Evolutionary conservation across 2,113 vertebrate species (phyloP).

Genomic region (Pseudorhombus dupliciocellatus): DNA sequence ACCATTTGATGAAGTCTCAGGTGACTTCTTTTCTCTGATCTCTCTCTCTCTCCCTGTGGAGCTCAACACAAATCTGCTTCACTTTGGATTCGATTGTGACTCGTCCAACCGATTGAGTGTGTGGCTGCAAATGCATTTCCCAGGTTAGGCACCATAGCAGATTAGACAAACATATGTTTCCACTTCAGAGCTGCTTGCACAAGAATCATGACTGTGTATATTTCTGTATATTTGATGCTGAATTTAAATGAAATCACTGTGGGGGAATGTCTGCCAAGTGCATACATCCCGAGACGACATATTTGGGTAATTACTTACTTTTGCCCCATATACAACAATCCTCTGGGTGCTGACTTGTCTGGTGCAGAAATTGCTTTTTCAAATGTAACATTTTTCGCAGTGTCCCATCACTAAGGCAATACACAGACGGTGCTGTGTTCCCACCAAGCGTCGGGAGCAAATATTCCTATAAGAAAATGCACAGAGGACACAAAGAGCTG

Average conservation of each 20-base stretch:
- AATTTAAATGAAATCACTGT: constrained; percentile 27
- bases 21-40: not conserved
- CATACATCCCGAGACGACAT: constrained; percentile 30
- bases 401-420: constrained; percentile 55
- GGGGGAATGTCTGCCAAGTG: not conserved
- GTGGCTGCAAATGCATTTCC: not conserved
- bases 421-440: constrained; percentile 54
- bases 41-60: not conserved
- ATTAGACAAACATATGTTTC: constrained; percentile 28
- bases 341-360: constrained; percentile 53
- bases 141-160: constrained; percentile 3
- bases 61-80: constrained; percentile 10
- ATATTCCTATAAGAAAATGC: constrained; percentile 39
- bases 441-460: constrained; percentile 43
- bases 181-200: constrained; percentile 6
- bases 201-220: not conserved
- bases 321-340: constrained; percentile 35
- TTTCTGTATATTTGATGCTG: constrained; percentile 9
- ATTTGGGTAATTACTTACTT: constrained; percentile 52
- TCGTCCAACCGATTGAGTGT: constrained; percentile 15
- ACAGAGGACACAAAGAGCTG: constrained; percentile 45
- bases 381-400: constrained; percentile 28
- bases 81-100: constrained; percentile 20
- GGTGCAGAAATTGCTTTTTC: constrained; percentile 46
- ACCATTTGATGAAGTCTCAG: too few species aligned